Conservation (phyloP, 2,113 vertebrate species). For the Oxyura jamaicensis region DNA sequence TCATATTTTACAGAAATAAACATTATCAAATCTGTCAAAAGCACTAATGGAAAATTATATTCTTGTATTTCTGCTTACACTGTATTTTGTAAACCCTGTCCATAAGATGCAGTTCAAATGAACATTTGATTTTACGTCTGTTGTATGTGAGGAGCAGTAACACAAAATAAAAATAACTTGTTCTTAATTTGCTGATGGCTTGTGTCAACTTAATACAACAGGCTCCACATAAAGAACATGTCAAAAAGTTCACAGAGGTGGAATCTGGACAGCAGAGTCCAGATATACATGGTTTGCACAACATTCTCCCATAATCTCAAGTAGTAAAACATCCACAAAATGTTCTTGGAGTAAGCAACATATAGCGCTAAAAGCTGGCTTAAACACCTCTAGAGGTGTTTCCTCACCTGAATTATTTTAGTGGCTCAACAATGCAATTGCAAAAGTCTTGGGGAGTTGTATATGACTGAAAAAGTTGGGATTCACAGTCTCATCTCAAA, state of each 20-base stretch:
- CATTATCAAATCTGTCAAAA: neutral
- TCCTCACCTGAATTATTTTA: neutral
- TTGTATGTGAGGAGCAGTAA: neutral
- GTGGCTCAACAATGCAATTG: neutral
- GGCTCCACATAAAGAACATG: neutral
- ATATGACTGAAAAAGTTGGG: neutral
- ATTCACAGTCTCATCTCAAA: neutral
- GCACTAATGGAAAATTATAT: neutral
- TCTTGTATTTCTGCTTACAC: neutral
- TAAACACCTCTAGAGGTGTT: neutral
- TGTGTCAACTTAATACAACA: neutral
- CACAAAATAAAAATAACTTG: conserved; percentile 32
- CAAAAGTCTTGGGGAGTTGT: neutral
- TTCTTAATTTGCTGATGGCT: neutral
- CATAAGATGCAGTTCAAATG: neutral
- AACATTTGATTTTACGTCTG: neutral
- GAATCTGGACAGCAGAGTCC: neutral
- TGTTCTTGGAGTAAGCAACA: neutral
- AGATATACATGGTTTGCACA: neutral
- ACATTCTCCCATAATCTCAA: neutral
- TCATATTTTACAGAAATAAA: neutral
- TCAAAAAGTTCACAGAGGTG: neutral
- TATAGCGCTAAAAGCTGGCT: neutral
- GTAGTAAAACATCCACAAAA: neutral
- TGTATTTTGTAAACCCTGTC: neutral